Base-by-base conservation (phyloP, 2,888 invertebrate species). In the Drosophila subquinaria region DNA sequence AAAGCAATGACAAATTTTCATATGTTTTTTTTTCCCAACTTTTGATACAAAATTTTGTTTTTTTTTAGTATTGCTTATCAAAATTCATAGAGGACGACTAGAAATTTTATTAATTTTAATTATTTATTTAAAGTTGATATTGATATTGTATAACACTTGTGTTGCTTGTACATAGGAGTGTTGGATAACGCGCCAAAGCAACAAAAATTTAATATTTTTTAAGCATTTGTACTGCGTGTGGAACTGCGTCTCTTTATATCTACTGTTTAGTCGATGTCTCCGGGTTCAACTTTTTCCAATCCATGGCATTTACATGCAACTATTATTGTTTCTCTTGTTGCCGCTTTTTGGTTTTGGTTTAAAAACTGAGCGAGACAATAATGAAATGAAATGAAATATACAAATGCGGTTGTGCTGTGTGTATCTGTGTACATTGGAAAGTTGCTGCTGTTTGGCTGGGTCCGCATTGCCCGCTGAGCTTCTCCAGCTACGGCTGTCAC, bases 361-460 rank as follows among this genome's bases (percentile, higher is more conserved):
- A 77, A 77, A 78, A 69, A 53, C 70, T 71, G 61, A 79, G 76
- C 79, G 57, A 88, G 76, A 88, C 80, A 85, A 83, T 82, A 86
- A 82, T 86, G 30, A 30, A 38, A 38, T 38, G 57, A 86, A 89
- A 83, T 82, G 27, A 27, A 76, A 73, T 83, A 74, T 63, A 81
- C 69, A 86, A 77, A 48, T 69, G 61, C 68, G 52, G 36, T 57
- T 52, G 65, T 66, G 59, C 1, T 68, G 73, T 82, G 60, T 66
- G 50, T 68, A 66, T 82, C 47, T 72, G 66, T 79, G 73, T 62
- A 73, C 73, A 73, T 84, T 86, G 87, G 82, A 83, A 83, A 89
- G 83, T 89, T 83, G 81, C 81, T 88, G 75, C 79, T 73, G 75
- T 73, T 30, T 27, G 5, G 30, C 13, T 40, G 62, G 65, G 72